A percentile compares a stretch with the other conserved stretches of the same genome.
Evolutionary conservation across 2,113 vertebrate species (phyloP).

Genomic region (Electrona antarctica): DNA sequence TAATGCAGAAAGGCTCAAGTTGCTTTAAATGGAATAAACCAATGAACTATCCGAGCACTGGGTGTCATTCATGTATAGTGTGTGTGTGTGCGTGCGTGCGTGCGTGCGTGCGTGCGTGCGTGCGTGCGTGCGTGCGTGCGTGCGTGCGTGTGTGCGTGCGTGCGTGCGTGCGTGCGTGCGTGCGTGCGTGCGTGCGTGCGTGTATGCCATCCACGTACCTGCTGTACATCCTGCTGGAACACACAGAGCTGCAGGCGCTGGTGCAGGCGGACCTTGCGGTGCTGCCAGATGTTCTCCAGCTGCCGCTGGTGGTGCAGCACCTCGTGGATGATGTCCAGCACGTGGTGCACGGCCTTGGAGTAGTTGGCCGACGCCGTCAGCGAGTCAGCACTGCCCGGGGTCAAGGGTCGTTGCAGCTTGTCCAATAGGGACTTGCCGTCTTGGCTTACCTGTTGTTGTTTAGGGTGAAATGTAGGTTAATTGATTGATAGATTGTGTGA

Average conservation of each 20-base stretch:
- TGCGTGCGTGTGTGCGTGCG: not conserved
- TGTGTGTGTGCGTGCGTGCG: not conserved
- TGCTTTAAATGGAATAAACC: no score
- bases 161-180: not conserved
- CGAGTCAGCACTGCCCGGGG: conserved; percentile 93
- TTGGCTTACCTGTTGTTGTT: conserved; percentile 87
- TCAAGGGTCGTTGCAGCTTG: conserved; percentile 94
- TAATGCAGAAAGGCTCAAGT: no score
- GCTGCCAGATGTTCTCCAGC: conserved; percentile 98
- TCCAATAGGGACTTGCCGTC: conserved; percentile 96
- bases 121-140: not conserved
- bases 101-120: not conserved
- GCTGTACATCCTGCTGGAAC: conserved; percentile 97
- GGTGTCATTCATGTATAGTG: not conserved
- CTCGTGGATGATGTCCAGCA: conserved; percentile 95
- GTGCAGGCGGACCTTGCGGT: conserved; percentile 96
- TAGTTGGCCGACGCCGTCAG: conserved; percentile 95
- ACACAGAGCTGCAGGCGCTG: conserved; percentile 96
- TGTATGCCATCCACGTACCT: conserved; percentile 75
- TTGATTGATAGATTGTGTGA: not conserved
- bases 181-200: not conserved
- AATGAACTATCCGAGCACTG: no score
- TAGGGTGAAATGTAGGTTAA: not conserved
- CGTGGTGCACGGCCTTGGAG: conserved; percentile 96
- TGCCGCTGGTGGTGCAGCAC: conserved; percentile 97